These are phyloP conservation scores for Polyommatus iphigenia DNA, from an alignment of 2,888 invertebrate genomes.

Conservation along the genomic window DNA sequence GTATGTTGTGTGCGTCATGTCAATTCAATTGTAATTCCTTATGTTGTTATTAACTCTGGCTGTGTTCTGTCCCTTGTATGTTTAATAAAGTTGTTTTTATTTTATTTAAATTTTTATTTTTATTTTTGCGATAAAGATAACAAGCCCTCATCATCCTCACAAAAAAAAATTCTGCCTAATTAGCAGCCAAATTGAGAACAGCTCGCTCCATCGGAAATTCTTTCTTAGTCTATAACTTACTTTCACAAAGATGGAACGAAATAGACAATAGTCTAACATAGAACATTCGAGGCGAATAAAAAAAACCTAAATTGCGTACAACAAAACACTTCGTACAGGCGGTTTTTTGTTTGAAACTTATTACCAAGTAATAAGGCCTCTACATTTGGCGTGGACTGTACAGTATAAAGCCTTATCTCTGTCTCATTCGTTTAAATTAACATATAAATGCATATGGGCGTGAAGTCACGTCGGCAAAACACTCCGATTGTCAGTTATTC, in stretches of 20 bases:
- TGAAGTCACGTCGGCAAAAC: conserved; percentile 18
- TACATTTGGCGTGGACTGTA: background rate
- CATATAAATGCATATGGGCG: conserved; percentile 25
- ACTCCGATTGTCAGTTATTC: background rate
- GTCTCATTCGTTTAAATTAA: conserved; percentile 22
- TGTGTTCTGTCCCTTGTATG: no score
- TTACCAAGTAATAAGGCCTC: background rate
- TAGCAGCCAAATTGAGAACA: no score
- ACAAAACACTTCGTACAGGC: background rate
- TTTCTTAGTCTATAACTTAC: background rate
- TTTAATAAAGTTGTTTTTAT: no score
- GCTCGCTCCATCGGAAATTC: background rate
- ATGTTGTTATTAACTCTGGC: no score
- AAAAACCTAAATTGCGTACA: no score
- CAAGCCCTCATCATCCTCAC: background rate
- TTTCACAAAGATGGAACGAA: background rate
- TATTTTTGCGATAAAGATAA: no score
- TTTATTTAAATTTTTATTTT: no score
- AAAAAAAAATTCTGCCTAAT: no score
- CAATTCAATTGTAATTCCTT: no score
- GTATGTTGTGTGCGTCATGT: no score
- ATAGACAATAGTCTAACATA: background rate
- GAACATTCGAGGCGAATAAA: background rate
- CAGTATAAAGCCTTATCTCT: background rate
- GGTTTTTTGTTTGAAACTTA: background rate